Evolutionary conservation across 1,140 invertebrate species (phyloP).

Genomic region (Sinonovacula constricta): DNA sequence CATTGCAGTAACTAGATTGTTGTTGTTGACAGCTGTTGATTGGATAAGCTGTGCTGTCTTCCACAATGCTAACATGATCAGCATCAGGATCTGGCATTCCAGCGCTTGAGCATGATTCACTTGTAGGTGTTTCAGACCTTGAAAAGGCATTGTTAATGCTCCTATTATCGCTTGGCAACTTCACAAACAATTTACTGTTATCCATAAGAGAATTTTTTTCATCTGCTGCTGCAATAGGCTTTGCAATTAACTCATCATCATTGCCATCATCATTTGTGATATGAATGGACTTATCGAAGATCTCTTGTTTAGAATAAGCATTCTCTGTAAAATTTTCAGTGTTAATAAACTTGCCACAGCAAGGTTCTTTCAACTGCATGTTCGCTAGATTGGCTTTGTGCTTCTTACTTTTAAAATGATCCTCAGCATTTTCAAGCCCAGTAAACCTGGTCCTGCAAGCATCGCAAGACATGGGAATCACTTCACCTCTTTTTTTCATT

Average conservation of each 20-base stretch:
- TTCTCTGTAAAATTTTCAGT: too few species aligned
- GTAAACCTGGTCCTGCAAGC: conserved; percentile 18
- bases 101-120: too few species aligned
- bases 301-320: background rate
- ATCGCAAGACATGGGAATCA: conserved; percentile 18
- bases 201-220: background rate
- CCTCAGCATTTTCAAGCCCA: conserved; percentile 21
- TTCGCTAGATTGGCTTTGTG: conserved; percentile 30
- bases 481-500: conserved; percentile 1
- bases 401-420: conserved; percentile 34
- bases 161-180: too few species aligned
- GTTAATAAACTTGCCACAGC: too few species aligned
- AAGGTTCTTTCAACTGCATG: conserved; percentile 2
- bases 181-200: too few species aligned
- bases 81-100: too few species aligned
- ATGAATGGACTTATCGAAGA: background rate
- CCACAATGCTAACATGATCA: too few species aligned
- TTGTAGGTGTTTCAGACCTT: too few species aligned
- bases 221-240: background rate
- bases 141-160: too few species aligned
- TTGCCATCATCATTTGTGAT: background rate
- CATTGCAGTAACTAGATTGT: too few species aligned
- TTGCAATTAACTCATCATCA: background rate
- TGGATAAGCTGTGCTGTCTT: too few species aligned
- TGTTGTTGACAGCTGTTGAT: too few species aligned